A percentile compares a stretch with the other conserved stretches of the same genome.
Conservation (phyloP, 2,888 invertebrate species). For the Tenodera sinensis region DNA sequence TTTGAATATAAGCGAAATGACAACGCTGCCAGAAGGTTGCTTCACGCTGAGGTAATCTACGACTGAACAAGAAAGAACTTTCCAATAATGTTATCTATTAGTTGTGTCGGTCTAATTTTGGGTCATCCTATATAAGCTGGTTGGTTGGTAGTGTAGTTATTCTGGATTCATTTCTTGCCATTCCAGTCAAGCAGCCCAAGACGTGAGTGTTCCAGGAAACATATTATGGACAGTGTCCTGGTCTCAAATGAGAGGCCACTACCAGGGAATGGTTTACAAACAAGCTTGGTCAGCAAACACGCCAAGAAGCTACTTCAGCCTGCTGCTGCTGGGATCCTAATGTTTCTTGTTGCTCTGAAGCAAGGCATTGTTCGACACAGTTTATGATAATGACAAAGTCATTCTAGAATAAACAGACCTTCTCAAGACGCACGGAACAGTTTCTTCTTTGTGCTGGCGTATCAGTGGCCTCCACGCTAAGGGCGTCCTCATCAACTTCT, state of each 20-base stretch:
- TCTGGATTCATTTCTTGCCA: not conserved
- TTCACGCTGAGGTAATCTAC: too few species aligned
- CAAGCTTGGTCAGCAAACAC: not conserved
- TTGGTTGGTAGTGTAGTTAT: not conserved
- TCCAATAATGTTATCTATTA: too few species aligned
- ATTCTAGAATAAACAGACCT: not conserved
- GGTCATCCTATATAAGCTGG: not conserved
- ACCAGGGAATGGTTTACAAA: not conserved
- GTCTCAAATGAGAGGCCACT: not conserved
- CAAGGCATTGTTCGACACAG: not conserved
- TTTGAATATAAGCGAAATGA: too few species aligned
- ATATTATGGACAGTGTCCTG: not conserved
- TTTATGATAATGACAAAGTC: not conserved
- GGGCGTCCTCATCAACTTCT: not conserved
- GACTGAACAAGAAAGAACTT: too few species aligned
- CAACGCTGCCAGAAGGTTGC: too few species aligned
- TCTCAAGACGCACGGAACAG: not conserved
- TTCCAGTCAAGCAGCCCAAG: not conserved
- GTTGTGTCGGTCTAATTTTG: too few species aligned
- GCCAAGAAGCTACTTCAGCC: not conserved
- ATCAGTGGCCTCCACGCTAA: not conserved
- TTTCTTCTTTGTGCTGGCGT: not conserved
- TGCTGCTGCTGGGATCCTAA: not conserved
- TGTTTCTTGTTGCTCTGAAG: not conserved
- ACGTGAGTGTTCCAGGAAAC: not conserved